These are phyloP conservation scores for Deroplatys truncata DNA, from an alignment of 2,888 invertebrate genomes.

Conservation along the genomic window DNA sequence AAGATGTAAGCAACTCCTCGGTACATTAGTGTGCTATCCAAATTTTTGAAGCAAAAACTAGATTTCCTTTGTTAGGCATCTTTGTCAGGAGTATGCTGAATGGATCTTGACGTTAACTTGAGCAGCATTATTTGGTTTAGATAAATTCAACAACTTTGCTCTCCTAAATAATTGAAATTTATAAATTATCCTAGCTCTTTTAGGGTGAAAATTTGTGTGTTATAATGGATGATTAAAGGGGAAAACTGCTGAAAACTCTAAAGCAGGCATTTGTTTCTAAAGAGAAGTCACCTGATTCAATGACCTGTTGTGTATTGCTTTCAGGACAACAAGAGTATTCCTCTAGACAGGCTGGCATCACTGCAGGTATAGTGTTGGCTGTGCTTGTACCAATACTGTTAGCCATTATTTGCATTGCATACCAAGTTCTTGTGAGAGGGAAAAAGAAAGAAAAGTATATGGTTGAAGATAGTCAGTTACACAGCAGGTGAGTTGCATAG, in stretches of 20 bases:
- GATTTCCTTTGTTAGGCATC: too few relatives aligned
- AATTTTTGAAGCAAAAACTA: too few relatives aligned
- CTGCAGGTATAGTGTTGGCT: constrained; percentile 71
- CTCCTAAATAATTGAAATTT: too few relatives aligned
- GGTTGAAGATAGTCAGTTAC: not conserved
- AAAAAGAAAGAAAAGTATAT: not conserved
- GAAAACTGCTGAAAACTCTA: not conserved
- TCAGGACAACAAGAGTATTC: constrained; percentile 77
- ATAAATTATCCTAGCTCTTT: too few relatives aligned
- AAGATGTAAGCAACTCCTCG: too few relatives aligned
- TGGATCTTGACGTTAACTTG: too few relatives aligned
- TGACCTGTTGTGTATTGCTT: not conserved
- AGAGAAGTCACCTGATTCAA: not conserved
- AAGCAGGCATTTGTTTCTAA: not conserved
- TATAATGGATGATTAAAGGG: not conserved
- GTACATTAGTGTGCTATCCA: too few relatives aligned
- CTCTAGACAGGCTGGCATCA: constrained; percentile 68
- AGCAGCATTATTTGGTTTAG: too few relatives aligned
- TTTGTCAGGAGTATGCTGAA: too few relatives aligned
- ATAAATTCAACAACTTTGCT: too few relatives aligned
- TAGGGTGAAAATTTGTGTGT: not conserved
- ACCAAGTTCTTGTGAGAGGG: constrained; percentile 1
- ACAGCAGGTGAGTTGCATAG: not conserved
- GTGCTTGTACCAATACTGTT: constrained; percentile 72
- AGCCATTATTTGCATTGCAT: constrained; percentile 16